Evolutionary conservation across 2,888 invertebrate species (phyloP).

Genomic region (Lamproptera curius): DNA sequence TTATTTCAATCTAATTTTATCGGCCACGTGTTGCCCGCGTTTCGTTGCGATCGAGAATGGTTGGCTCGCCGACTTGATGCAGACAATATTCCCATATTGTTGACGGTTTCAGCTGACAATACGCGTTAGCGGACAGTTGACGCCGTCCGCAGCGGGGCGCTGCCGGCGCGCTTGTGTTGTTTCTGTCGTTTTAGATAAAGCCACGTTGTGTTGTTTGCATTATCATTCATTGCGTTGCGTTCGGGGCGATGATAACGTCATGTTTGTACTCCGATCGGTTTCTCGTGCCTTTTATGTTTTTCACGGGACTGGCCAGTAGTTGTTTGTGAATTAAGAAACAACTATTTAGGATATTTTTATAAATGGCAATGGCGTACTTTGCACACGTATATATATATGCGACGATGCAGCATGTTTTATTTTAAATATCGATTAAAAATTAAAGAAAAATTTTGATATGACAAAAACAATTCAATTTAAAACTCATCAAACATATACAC

Average conservation of each 20-base stretch:
- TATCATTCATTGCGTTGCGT: conserved; percentile 49
- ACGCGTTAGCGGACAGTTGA: conserved; percentile 31
- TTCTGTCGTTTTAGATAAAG: conserved; percentile 41
- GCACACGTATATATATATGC: neutral
- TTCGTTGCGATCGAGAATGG: conserved; percentile 63
- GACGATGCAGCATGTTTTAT: no score
- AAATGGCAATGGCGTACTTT: no score
- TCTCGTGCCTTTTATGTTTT: conserved; percentile 19
- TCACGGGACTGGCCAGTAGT: neutral
- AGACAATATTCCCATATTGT: conserved; percentile 47
- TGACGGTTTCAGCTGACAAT: conserved; percentile 66
- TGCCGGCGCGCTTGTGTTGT: conserved; percentile 41
- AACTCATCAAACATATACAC: no score
- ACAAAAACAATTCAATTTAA: no score
- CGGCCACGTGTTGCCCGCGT: conserved; percentile 64
- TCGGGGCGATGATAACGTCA: conserved; percentile 56
- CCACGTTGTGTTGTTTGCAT: conserved; percentile 42
- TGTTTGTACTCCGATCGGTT: conserved; percentile 21
- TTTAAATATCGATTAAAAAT: no score
- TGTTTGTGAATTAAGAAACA: no score
- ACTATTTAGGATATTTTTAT: no score
- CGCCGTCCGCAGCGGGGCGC: conserved; percentile 36
- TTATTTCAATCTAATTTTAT: conserved; percentile 56
- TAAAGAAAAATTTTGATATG: no score
- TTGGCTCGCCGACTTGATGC: conserved; percentile 35